These are phyloP conservation scores for Copsychus sechellarum DNA, from an alignment of 2,113 vertebrate genomes.

Conservation along the genomic window DNA sequence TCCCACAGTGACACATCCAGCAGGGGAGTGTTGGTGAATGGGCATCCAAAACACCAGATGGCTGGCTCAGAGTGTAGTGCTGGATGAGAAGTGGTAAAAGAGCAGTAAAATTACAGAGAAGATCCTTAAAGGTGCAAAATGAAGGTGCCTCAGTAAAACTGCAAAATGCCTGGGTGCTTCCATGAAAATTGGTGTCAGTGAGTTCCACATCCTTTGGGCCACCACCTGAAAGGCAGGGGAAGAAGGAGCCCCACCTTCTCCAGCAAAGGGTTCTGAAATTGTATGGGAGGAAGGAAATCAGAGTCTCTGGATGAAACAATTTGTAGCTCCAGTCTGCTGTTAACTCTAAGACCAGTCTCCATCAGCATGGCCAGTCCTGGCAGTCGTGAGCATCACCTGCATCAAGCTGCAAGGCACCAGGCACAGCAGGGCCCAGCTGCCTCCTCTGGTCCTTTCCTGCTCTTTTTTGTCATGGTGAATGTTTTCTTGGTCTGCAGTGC, in stretches of 20 bases:
- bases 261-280: neutral
- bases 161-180: neutral
- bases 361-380: neutral
- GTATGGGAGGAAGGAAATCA: neutral
- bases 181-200: neutral
- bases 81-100: neutral
- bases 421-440: accelerated
- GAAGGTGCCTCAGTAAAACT: neutral
- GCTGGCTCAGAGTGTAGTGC: neutral
- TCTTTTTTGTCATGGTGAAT: neutral
- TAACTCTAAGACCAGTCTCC: neutral
- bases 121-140: neutral
- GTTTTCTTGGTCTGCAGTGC: neutral
- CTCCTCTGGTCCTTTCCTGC: neutral
- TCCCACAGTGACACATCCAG: neutral
- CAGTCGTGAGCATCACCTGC: accelerated
- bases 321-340: neutral
- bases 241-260: neutral
- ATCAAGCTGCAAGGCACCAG: neutral
- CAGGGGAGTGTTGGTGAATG: neutral
- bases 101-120: neutral
- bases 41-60: neutral
- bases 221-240: neutral
- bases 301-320: neutral
- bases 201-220: neutral